Percentiles rank a stretch among this genome's conserved stretches.
These are phyloP conservation scores for Pavo muticus DNA, from an alignment of 2,113 vertebrate genomes.

Conservation along the genomic window DNA sequence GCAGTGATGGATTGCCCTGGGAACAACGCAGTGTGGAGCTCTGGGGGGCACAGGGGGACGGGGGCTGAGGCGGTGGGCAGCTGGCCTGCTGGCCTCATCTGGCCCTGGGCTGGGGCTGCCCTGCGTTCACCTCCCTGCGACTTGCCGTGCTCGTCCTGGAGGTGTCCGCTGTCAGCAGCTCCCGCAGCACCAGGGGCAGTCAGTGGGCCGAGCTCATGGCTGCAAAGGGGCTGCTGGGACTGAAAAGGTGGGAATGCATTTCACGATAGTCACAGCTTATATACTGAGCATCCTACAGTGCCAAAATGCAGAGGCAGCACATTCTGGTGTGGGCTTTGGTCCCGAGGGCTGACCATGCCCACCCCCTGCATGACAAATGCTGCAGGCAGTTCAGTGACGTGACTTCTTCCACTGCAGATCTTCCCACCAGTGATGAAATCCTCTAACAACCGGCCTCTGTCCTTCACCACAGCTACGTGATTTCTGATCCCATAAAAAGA, in stretches of 20 bases:
- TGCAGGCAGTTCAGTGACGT: background rate
- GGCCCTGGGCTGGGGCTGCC: no score
- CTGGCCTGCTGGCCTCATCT: no score
- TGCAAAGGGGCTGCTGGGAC: background rate
- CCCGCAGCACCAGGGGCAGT: no score
- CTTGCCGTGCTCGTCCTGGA: background rate
- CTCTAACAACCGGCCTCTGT: no score
- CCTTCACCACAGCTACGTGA: background rate
- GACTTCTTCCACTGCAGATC: conserved; percentile 8
- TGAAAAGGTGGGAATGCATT: background rate
- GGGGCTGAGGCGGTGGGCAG: no score
- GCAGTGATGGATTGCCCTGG: accelerated
- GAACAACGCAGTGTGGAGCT: no score
- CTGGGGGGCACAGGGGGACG: background rate
- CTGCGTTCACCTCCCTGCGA: background rate
- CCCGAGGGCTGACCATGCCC: background rate
- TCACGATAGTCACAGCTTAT: background rate
- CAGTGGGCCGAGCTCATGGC: no score
- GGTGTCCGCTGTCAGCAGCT: background rate
- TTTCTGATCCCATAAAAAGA: background rate
- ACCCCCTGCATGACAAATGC: background rate
- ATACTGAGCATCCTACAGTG: background rate
- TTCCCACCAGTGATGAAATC: background rate
- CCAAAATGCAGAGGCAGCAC: background rate
- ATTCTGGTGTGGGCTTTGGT: background rate